phyloP scores from a whole-genome alignment of 23 tunicate species.

The Botrylloides violaceus region DNA sequence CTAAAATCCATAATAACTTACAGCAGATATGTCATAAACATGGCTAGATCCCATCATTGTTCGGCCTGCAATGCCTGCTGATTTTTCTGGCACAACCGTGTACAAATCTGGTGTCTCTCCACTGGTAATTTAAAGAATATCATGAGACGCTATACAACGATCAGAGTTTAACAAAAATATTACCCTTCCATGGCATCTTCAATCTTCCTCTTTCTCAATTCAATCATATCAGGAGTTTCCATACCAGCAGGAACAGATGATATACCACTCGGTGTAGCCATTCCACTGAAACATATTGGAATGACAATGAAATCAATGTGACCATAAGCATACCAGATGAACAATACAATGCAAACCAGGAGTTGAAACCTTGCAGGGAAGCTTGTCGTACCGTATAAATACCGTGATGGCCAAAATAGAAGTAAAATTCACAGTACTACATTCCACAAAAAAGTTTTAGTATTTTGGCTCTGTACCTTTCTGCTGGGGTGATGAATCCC shows the following conservation, averaged over 20 bases:
- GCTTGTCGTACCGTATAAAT: too few relatives aligned
- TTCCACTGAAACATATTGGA: constrained; percentile 73
- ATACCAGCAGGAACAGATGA: constrained; percentile 91
- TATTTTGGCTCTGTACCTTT: constrained; percentile 64
- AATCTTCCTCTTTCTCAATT: constrained; percentile 72
- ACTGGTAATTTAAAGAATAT: constrained; percentile 4
- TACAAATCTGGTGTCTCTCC: constrained; percentile 94
- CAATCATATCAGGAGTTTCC: constrained; percentile 96
- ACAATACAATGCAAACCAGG: too few relatives aligned
- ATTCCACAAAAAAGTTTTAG: too few relatives aligned
- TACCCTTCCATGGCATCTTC: constrained; percentile 95
- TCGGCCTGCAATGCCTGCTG: constrained; percentile 49
- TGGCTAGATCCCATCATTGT: constrained; percentile 98
- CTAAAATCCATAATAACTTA: constrained; percentile 15
- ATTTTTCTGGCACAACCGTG: constrained; percentile 81
- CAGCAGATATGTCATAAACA: constrained; percentile 73
- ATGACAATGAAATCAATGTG: too few relatives aligned
- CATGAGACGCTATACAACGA: not conserved
- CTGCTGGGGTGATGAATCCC: constrained; percentile 91
- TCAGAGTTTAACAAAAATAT: not conserved
- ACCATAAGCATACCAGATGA: too few relatives aligned
- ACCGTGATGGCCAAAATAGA: too few relatives aligned
- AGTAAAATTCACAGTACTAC: too few relatives aligned
- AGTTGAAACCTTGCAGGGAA: too few relatives aligned
- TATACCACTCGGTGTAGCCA: constrained; percentile 96